Evolutionary conservation across 2,888 invertebrate genomes (phyloP), one percentile per base, ranked within the genome.

Genomic region (Ectropis crepuscularia): DNA sequence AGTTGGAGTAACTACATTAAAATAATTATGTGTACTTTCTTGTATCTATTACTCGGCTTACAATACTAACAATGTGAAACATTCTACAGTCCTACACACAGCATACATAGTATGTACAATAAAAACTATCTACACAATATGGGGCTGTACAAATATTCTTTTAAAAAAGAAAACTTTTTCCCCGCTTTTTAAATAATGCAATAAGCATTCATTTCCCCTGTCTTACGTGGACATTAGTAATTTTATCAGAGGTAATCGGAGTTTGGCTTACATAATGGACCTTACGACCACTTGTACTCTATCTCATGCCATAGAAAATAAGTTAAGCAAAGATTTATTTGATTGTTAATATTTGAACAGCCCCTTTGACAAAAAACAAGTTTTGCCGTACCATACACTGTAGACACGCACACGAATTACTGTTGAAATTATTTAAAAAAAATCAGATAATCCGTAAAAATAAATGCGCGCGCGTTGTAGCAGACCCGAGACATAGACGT

Each of bases 31-130:
- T 85, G 83, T 83, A 85, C 82, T 82, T 81, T 80, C 79, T 81
- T 16, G 49, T 49, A 49, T 78, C 76, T 76, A 80, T 80, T 80
- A 82, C 79, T 82, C 82, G 81, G 76, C 89, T 89, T 89, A 89
- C 72, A 79, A 78, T 63, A 74, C 85, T 89, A 89, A 80, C 79
- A 83, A 85, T 76, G 79, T 87, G 85, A 87, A 88, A 88, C 86
- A 83, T 86, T 85, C 89, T 91, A 90, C 86, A 83, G 79, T 81
- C 77, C 87, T 89, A 90, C 86, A 86, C 86, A 86, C 86, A 83
- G 85, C 90, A 90, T 90, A 90, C 89, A 89, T 81, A 88, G 89
- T 91, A 91, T 92, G 90, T 92, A 92, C 92, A 92, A 78, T 84
- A 77, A 75, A 83, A 82, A 82, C 80, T 90, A 90, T 91, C 83